A percentile compares a stretch with the other conserved stretches of the same genome.
phyloP scores from a whole-genome alignment of 2,888 invertebrate species.

The Balanococcus diminutus region DNA sequence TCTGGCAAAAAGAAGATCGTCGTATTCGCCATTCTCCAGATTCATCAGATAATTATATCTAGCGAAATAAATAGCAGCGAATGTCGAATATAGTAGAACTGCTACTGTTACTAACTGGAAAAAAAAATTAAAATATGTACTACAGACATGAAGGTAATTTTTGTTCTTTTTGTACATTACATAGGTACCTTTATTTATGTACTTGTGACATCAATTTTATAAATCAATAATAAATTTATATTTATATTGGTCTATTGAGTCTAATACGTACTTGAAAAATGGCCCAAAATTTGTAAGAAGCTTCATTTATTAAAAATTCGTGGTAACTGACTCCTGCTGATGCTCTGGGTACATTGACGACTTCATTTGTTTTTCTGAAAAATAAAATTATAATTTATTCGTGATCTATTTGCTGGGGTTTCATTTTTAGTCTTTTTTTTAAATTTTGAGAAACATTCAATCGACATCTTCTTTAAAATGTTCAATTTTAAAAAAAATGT shows the following conservation, averaged over 20 bases:
- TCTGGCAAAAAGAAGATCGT: slow-evolving; percentile 64
- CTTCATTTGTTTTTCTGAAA: background rate
- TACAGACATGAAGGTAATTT: no score
- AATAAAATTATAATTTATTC: no score
- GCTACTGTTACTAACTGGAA: slow-evolving; percentile 80
- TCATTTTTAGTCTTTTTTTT: no score
- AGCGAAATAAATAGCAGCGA: slow-evolving; percentile 86
- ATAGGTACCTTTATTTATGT: no score
- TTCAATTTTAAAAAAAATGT: no score
- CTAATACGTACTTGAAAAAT: slow-evolving; percentile 74
- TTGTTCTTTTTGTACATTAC: no score
- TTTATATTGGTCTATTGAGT: background rate
- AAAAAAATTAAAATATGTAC: no score
- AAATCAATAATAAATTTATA: no score
- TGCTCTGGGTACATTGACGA: background rate
- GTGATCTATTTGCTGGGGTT: no score
- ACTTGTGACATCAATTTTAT: no score
- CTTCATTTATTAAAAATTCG: slow-evolving; percentile 85
- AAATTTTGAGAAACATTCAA: no score
- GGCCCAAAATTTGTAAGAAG: slow-evolving; percentile 88
- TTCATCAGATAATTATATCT: slow-evolving; percentile 83
- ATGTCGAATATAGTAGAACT: slow-evolving; percentile 80
- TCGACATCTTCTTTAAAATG: no score
- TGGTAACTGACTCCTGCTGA: slow-evolving; percentile 66
- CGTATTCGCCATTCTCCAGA: slow-evolving; percentile 76